Base-by-base conservation (phyloP, 2,113 vertebrate species). In the Papio anubis region DNA sequence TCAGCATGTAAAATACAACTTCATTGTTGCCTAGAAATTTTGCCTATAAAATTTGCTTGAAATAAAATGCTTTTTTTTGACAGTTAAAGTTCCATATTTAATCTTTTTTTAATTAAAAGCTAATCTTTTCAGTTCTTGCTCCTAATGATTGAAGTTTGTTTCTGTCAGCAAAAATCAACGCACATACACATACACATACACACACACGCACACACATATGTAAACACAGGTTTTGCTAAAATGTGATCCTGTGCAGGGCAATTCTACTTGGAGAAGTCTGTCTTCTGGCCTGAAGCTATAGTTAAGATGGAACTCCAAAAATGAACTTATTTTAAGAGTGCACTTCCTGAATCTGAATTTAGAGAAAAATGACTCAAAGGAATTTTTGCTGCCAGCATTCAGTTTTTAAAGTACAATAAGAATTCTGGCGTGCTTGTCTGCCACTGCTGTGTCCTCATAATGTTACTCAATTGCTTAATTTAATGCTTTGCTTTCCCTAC, bases 291-390 rank as follows among this genome's bases (percentile, higher is more conserved):
- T 88, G 68, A 35, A 94, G 10, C 12, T 76, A 30, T 48, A 59
- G 81, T 83, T 72, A 96, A 95, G 72, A 87, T 66, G 48, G 25
- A 52, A 93, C 72, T 93, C 52, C 64, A 85, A 64, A 98, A 93
- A 83, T 50, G 27, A 97, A 92, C 14, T 92, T 93, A 93, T 88
- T 97, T 97, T 93, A 87, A 85, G 89, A 97, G 64, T 90, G 1
- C 3, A 93, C 81, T 97, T 97, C 66, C 85, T 90, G 78, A 88
- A 75, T 94, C 78, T 91, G 66, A 40, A 94, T 94, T 97, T 91
- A 92, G 61, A 95, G 80, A 48, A 89, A 94, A 94, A 61, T 87
- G 61, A 95, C 66, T 95, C 84, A 93, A 95, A 94, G 25, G 61
- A 20, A 43, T 40, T 25, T 95, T 91, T 93, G 48, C 81, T 93